Base-by-base conservation (phyloP, 2,113 vertebrate genomes). In the Tyto alba region DNA sequence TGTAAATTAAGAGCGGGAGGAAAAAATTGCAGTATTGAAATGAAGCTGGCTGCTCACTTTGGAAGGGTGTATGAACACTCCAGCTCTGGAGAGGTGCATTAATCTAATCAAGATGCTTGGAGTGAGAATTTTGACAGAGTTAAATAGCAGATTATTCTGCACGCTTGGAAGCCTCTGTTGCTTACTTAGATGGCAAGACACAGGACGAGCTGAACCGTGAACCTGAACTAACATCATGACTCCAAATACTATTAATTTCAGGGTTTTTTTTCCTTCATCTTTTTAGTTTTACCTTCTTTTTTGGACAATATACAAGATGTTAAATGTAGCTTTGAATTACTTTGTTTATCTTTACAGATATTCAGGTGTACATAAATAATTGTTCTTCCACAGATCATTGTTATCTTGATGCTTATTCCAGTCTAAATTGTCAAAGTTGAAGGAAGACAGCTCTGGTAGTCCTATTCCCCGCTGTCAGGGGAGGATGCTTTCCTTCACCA, bases 1-100 rank as follows among this genome's bases (percentile, higher is more conserved):
- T 88, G 76, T 92, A 80, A 92, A 62, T 80, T 27, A 73, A 48
- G 76, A 88, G 62, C 25, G 59, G 90, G 68, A 90, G 64, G 36
- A 34, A 75, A 47, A 91, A 68, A 32, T 4, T 17, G 25, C 63
- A 50, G 36, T 17, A 36, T 16, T 83, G 72, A 79, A 55, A n/a
- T 0, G 6, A 38, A 90, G 40, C 53, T 59, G 52, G 40, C 88
- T 56, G 20, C 55, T 79, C 17, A 0, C 41, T 79, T 40, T 63
- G 84, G 41, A 56, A 66, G 64, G 52, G 9, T 62, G 38, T 29
- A 2, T 32, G 50, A 73, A 34, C 23, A 6, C 53, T 47, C 29
- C 47, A 43, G 71, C 59, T 43, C 47, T 32, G 14, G 66, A 93
- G 86, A 68, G 32, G 17, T 68, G 47, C 47, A 16, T 68, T 84